phyloP scores from a whole-genome alignment of 2,113 vertebrate species.

The Sisor rabdophorus region DNA sequence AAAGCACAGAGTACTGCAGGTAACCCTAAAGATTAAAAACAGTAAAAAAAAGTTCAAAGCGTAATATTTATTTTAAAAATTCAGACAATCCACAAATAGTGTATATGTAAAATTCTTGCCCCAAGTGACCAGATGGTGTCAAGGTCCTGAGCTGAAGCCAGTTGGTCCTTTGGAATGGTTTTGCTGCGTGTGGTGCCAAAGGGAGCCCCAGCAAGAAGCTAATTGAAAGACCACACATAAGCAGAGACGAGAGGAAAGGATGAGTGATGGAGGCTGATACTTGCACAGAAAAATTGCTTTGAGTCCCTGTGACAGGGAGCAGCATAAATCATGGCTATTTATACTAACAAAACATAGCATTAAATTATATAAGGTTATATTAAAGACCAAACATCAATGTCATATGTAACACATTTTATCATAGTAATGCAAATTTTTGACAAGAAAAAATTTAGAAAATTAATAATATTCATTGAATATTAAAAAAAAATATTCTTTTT shows the following conservation, averaged over 20 bases:
- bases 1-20: constrained; percentile 94
- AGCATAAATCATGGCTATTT: constrained; percentile 57
- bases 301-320: constrained; percentile 43
- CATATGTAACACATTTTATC: neutral
- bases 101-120: constrained; percentile 68
- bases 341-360: neutral
- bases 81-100: constrained; percentile 33
- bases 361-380: constrained; percentile 14
- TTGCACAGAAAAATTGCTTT: constrained; percentile 54
- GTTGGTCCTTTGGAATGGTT: constrained; percentile 82
- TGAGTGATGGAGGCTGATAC: constrained; percentile 39
- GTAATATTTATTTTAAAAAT: neutral
- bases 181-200: constrained; percentile 91
- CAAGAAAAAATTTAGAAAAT: neutral
- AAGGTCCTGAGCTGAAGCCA: constrained; percentile 86
- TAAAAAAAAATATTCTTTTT: no score
- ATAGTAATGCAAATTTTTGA: neutral
- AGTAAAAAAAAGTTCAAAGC: neutral
- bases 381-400: neutral
- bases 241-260: neutral
- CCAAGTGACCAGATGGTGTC: constrained; percentile 99
- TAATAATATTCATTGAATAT: neutral
- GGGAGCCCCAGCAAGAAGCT: constrained; percentile 88
- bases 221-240: constrained; percentile 42
- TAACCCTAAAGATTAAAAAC: constrained; percentile 77